Conservation (phyloP, 2,797 vertebrate genomes). For the Trichosurus vulpecula region DNA sequence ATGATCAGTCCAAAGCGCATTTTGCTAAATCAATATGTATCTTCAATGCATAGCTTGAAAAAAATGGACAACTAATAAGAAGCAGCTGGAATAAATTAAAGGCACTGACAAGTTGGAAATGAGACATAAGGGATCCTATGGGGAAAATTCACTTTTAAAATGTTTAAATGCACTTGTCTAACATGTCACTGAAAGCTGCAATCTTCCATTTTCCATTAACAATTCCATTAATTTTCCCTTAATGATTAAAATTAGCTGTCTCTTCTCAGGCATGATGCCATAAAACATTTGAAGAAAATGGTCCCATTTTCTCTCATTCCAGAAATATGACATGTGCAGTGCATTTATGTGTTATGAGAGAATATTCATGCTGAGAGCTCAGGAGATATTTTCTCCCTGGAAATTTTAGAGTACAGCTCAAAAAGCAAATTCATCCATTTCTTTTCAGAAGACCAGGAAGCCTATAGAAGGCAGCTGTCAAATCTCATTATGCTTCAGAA, state of each 20-base stretch:
- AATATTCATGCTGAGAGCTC: slow-evolving; percentile 47
- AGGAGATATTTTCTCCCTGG: slow-evolving; percentile 48
- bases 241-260: slow-evolving; percentile 69
- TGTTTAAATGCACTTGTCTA: slow-evolving; percentile 72
- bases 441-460: slow-evolving; percentile 39
- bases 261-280: slow-evolving; percentile 47
- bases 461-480: slow-evolving; percentile 9
- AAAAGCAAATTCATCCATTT: slow-evolving; percentile 40
- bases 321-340: slow-evolving; percentile 42
- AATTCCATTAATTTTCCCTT: slow-evolving; percentile 64
- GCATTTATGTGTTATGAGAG: slow-evolving; percentile 39
- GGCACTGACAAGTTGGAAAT: slow-evolving; percentile 48
- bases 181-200: slow-evolving; percentile 65
- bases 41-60: neutral
- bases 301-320: slow-evolving; percentile 22
- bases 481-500: slow-evolving; percentile 23
- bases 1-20: neutral
- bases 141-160: slow-evolving; percentile 58
- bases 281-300: slow-evolving; percentile 57
- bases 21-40: slow-evolving; percentile 1
- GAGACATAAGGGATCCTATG: slow-evolving; percentile 37
- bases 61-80: slow-evolving; percentile 51
- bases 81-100: slow-evolving; percentile 60
- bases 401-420: slow-evolving; percentile 51
- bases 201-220: slow-evolving; percentile 70